These are phyloP conservation scores for Actinia equina DNA, from an alignment of 64 coral and sea anemone species.

Conservation along the genomic window DNA sequence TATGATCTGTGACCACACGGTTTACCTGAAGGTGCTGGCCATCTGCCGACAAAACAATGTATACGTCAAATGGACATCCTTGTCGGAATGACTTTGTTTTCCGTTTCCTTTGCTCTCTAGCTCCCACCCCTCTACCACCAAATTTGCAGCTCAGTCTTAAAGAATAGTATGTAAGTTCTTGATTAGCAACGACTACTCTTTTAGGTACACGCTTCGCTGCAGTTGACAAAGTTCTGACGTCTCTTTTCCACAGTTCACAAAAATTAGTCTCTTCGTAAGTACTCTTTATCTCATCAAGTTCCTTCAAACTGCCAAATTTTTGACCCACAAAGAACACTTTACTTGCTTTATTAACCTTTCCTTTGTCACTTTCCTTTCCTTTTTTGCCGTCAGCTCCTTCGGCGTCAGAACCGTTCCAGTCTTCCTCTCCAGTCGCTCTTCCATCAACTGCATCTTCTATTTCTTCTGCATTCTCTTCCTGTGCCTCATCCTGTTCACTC, in stretches of 20 bases:
- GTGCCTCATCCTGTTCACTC: background rate
- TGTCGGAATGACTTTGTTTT: slow-evolving; percentile 56
- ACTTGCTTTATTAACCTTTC: background rate
- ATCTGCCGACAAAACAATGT: slow-evolving; percentile 34
- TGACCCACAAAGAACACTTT: slow-evolving; percentile 51
- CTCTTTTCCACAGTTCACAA: slow-evolving; percentile 62
- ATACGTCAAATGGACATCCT: slow-evolving; percentile 59
- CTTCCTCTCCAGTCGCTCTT: background rate
- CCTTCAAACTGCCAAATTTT: slow-evolving; percentile 30
- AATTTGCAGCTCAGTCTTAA: slow-evolving; percentile 41
- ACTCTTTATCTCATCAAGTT: slow-evolving; percentile 38
- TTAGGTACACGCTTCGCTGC: slow-evolving; percentile 50
- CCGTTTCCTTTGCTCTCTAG: slow-evolving; percentile 14
- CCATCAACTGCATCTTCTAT: background rate
- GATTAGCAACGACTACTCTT: slow-evolving; percentile 40
- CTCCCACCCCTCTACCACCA: slow-evolving; percentile 29
- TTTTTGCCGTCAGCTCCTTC: background rate
- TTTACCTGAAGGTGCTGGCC: slow-evolving; percentile 31
- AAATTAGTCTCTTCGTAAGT: slow-evolving; percentile 47
- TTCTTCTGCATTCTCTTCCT: background rate
- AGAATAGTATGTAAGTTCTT: slow-evolving; percentile 39
- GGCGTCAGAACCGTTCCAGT: no score
- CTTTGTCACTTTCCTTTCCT: background rate
- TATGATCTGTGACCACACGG: slow-evolving; percentile 34
- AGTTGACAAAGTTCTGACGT: slow-evolving; percentile 21